phyloP scores from a whole-genome alignment of 2,888 invertebrate species.

The Thymelicus lineola region DNA sequence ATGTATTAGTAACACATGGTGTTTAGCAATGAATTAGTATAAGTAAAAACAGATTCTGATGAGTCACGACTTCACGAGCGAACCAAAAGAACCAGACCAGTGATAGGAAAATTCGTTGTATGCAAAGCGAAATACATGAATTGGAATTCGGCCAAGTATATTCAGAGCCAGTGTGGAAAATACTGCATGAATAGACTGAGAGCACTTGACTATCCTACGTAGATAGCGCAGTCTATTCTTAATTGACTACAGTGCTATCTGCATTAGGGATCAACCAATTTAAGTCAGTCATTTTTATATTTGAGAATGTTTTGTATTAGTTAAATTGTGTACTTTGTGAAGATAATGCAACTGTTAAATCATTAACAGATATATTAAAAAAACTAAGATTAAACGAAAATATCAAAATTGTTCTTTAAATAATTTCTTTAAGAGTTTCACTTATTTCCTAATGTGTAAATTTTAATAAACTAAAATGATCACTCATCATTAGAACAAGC shows the following conservation, averaged over 20 bases:
- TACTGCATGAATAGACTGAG: constrained; percentile 23
- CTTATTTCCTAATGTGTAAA: too few relatives aligned
- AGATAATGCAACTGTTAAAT: too few relatives aligned
- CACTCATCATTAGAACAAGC: too few relatives aligned
- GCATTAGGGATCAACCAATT: constrained; percentile 16
- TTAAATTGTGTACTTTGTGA: too few relatives aligned
- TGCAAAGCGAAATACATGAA: constrained; percentile 8
- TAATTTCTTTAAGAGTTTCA: too few relatives aligned
- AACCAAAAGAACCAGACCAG: constrained; percentile 2
- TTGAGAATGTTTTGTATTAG: too few relatives aligned
- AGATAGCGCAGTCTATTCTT: constrained; percentile 24
- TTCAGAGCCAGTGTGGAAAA: constrained; percentile 25
- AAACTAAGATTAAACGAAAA: too few relatives aligned
- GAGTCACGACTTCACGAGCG: constrained; percentile 7
- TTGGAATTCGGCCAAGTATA: constrained; percentile 31
- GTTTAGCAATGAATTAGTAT: background rate
- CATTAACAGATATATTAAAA: too few relatives aligned
- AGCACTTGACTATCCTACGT: background rate
- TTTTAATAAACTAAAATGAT: too few relatives aligned
- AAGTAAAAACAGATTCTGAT: background rate
- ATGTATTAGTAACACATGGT: too few relatives aligned
- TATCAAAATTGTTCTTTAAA: too few relatives aligned
- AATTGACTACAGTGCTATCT: constrained; percentile 22
- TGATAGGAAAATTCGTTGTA: constrained; percentile 23
- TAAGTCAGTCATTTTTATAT: background rate